Evolutionary conservation across 2,888 invertebrate species (phyloP).

Genomic region (Luperina testacea): DNA sequence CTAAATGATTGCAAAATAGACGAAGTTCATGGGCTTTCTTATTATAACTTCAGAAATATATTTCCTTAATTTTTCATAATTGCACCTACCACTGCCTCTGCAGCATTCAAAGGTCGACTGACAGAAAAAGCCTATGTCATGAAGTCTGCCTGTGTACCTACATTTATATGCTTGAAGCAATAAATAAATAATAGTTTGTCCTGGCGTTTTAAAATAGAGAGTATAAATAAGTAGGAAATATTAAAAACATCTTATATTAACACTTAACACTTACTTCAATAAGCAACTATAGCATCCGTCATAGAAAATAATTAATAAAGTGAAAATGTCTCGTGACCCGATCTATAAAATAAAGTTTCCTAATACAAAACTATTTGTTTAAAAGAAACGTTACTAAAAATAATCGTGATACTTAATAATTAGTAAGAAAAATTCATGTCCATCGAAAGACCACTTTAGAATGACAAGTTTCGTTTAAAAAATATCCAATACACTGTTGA

Average conservation of each 20-base stretch:
- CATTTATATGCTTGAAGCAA: not conserved
- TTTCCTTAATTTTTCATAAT: not conserved
- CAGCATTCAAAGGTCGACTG: not conserved
- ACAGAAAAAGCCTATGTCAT: not conserved
- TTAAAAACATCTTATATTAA: not conserved
- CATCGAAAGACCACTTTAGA: constrained; percentile 3
- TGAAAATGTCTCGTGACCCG: not conserved
- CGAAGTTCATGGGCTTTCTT: not conserved
- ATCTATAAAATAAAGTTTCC: not conserved
- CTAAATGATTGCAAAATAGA: not conserved
- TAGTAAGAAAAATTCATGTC: not conserved
- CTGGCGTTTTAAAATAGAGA: not conserved
- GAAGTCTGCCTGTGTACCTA: not conserved
- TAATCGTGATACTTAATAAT: not conserved
- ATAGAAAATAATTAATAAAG: no score
- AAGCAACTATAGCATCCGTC: no score
- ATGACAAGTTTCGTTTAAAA: constrained; percentile 18
- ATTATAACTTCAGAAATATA: not conserved
- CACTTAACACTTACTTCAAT: not conserved
- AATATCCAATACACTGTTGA: constrained; percentile 51
- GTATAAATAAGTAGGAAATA: not conserved
- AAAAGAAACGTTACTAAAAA: not conserved
- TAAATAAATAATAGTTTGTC: not conserved
- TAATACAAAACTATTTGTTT: not conserved
- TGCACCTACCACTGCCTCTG: not conserved